These are phyloP conservation scores for Siderastrea radians DNA, from an alignment of 92 coral and sea anemone species.

Conservation along the genomic window DNA sequence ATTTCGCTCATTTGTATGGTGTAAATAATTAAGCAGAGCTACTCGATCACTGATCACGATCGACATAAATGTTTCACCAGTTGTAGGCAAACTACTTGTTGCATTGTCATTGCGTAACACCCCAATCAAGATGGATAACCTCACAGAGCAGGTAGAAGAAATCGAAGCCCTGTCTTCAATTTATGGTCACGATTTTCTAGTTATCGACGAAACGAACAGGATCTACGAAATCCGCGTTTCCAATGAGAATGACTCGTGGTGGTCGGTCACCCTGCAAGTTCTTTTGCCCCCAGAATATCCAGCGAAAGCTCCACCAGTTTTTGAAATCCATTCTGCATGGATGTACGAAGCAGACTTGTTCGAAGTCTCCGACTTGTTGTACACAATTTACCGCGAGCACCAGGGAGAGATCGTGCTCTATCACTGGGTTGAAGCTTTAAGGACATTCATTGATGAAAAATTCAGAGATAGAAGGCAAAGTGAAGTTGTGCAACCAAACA, in stretches of 20 bases:
- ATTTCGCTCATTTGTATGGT: not conserved
- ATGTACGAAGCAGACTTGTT: slow-evolving; percentile 77
- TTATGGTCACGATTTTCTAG: slow-evolving; percentile 89
- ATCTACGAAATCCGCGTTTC: slow-evolving; percentile 85
- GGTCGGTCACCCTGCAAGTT: slow-evolving; percentile 81
- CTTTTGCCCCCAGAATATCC: slow-evolving; percentile 88
- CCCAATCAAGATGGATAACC: slow-evolving; percentile 35
- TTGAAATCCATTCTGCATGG: slow-evolving; percentile 86
- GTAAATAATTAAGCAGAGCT: not conserved
- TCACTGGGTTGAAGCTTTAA: slow-evolving; percentile 90
- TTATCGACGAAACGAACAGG: slow-evolving; percentile 77
- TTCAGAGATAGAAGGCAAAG: slow-evolving; percentile 6
- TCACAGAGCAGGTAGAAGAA: slow-evolving; percentile 83
- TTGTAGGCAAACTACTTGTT: no score
- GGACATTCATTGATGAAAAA: slow-evolving; percentile 82
- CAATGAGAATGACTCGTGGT: slow-evolving; percentile 72
- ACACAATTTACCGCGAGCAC: slow-evolving; percentile 77
- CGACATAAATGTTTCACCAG: not conserved
- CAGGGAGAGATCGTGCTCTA: slow-evolving; percentile 79
- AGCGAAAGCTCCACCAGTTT: slow-evolving; percentile 79
- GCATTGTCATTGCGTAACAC: not conserved
- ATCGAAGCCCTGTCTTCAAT: slow-evolving; percentile 93
- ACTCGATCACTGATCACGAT: not conserved
- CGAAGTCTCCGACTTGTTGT: slow-evolving; percentile 62
- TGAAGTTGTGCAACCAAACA: not conserved